phyloP scores from a whole-genome alignment of 2,113 vertebrate species.

The Takifugu bimaculatus region DNA sequence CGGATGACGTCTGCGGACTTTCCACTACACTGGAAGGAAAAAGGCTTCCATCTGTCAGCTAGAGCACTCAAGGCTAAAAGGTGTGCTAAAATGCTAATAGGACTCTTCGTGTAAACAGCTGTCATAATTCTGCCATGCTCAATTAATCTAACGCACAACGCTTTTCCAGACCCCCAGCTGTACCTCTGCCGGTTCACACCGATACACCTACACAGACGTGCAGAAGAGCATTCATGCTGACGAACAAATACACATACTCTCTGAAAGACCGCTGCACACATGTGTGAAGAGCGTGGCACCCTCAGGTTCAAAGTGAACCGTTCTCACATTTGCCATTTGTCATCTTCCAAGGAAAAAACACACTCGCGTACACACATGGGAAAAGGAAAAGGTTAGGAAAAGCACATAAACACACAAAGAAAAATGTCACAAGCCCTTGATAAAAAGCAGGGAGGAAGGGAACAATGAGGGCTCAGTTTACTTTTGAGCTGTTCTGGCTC shows the following conservation, averaged over 20 bases:
- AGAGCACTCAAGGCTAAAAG: constrained; percentile 73
- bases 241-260: constrained; percentile 20
- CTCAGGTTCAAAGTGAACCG: constrained; percentile 63
- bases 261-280: constrained; percentile 2
- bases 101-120: constrained; percentile 76
- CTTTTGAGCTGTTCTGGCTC: constrained; percentile 51
- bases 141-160: constrained; percentile 74
- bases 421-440: constrained; percentile 56
- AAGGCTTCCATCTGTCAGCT: constrained; percentile 71
- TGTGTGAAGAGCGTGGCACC: constrained; percentile 43
- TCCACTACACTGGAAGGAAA: constrained; percentile 61
- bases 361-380: constrained; percentile 27
- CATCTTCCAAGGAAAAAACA: constrained; percentile 56
- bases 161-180: constrained; percentile 70
- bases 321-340: constrained; percentile 59
- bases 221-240: constrained; percentile 22
- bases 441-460: constrained; percentile 61
- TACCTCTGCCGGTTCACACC: constrained; percentile 35
- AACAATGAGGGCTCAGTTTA: constrained; percentile 55
- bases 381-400: constrained; percentile 25
- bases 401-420: constrained; percentile 47
- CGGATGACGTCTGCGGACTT: constrained; percentile 63
- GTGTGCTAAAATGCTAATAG: constrained; percentile 73
- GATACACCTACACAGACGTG: constrained; percentile 19
- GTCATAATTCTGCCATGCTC: constrained; percentile 78